Conservation (phyloP, 2,888 invertebrate species). For the Leptogaster cylindrica region DNA sequence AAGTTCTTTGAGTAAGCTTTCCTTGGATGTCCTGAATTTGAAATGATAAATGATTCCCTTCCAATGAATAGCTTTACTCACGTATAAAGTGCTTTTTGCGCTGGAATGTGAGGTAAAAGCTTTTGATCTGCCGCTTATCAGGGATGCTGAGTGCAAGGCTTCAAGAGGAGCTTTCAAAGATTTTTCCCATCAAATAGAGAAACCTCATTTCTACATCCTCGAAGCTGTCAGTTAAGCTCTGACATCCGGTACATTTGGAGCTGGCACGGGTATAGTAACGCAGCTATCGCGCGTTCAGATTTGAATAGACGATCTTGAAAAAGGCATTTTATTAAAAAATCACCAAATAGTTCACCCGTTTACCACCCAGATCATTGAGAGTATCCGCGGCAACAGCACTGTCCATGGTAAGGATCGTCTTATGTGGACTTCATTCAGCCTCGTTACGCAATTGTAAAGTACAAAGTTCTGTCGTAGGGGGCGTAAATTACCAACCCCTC, state of each 20-base stretch:
- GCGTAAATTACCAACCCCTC: neutral
- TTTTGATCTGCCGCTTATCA: conserved; percentile 18
- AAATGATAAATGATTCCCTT: neutral
- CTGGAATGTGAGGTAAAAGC: conserved; percentile 11
- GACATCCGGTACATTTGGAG: conserved; percentile 41
- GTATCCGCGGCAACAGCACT: neutral
- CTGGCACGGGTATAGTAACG: neutral
- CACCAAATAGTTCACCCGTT: too few relatives aligned
- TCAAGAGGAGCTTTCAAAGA: conserved; percentile 25
- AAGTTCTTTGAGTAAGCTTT: conserved; percentile 8
- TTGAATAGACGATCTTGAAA: conserved; percentile 18
- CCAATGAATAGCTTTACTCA: conserved; percentile 6
- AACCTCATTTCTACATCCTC: conserved; percentile 21
- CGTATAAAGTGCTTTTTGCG: neutral
- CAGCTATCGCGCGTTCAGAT: conserved; percentile 5
- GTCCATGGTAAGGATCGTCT: neutral
- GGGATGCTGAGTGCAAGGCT: conserved; percentile 34
- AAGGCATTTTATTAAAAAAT: conserved; percentile 1
- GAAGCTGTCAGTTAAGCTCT: conserved; percentile 40
- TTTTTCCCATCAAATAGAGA: conserved; percentile 19
- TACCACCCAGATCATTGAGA: too few relatives aligned
- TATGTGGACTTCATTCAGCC: neutral
- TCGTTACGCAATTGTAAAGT: conserved; percentile 24
- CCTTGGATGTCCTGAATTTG: neutral
- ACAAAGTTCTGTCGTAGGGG: conserved; percentile 4